phyloP scores from a whole-genome alignment of 2,888 invertebrate species.

The Apamea anceps region DNA sequence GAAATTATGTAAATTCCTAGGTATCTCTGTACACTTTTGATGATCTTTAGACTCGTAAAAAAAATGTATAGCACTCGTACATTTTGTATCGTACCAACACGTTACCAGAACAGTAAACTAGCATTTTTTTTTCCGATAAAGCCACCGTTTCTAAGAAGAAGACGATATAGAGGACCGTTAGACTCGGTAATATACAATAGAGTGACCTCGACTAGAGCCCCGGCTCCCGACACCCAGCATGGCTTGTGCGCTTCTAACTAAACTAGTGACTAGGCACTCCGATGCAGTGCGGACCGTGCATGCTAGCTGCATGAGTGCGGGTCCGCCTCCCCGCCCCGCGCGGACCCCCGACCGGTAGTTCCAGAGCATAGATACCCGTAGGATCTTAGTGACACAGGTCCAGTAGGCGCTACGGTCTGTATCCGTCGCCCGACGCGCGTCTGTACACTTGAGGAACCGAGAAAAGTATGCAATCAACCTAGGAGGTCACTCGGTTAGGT shows the following conservation, averaged over 20 bases:
- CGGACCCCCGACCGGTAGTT: not conserved
- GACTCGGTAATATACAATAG: constrained; percentile 74
- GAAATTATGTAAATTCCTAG: not conserved
- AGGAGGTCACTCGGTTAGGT: not conserved
- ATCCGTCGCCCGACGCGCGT: constrained; percentile 3
- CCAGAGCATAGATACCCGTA: constrained; percentile 20
- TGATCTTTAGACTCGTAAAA: constrained; percentile 2
- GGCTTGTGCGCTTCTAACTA: constrained; percentile 74
- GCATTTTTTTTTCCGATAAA: constrained; percentile 80
- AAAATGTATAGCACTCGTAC: not conserved
- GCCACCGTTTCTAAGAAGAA: constrained; percentile 86
- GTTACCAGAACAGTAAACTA: constrained; percentile 58
- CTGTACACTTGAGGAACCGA: not conserved
- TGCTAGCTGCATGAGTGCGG: constrained; percentile 54
- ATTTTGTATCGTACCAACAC: constrained; percentile 1
- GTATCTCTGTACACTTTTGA: not conserved
- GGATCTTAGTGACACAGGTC: constrained; percentile 16
- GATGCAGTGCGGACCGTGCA: constrained; percentile 31
- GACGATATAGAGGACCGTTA: constrained; percentile 71
- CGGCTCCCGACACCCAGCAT: constrained; percentile 71
- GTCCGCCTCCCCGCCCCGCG: not conserved
- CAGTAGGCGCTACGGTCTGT: not conserved
- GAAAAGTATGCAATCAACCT: constrained; percentile 8
- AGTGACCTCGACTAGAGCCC: constrained; percentile 63
- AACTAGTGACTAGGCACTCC: constrained; percentile 40